These are phyloP conservation scores for Sussaba pulchella DNA, from an alignment of 2,888 invertebrate genomes.

Conservation along the genomic window DNA sequence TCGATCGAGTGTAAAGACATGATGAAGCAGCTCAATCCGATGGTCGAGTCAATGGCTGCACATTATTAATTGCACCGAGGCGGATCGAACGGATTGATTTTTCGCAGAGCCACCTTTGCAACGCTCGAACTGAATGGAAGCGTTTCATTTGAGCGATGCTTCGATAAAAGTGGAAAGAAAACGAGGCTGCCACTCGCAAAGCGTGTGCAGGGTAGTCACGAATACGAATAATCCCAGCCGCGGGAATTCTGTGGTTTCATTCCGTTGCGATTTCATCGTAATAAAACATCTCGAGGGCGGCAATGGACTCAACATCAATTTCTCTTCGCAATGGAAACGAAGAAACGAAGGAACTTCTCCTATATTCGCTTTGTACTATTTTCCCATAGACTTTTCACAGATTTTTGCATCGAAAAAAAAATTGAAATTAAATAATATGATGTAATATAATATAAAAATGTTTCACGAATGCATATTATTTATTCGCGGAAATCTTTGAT, in stretches of 20 bases:
- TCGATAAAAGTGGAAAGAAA: constrained; percentile 15
- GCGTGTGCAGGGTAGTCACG: neutral
- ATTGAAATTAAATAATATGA: too few relatives aligned
- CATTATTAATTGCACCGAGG: constrained; percentile 16
- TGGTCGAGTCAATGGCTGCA: neutral
- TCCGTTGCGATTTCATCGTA: neutral
- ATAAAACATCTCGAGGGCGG: constrained; percentile 32
- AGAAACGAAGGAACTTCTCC: neutral
- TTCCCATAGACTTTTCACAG: too few relatives aligned
- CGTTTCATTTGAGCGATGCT: constrained; percentile 7
- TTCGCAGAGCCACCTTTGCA: neutral
- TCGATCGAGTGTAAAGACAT: neutral
- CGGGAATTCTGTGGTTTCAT: neutral
- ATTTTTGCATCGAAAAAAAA: too few relatives aligned
- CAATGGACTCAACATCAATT: constrained; percentile 26
- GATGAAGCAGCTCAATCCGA: neutral
- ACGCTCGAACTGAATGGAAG: constrained; percentile 13
- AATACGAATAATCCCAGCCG: neutral
- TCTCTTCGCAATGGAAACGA: neutral
- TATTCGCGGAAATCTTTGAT: neutral
- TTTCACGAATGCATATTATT: neutral
- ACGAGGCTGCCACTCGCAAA: constrained; percentile 20
- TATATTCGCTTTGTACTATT: too few relatives aligned
- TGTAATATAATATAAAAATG: too few relatives aligned
- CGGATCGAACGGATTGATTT: constrained; percentile 11